These are phyloP conservation scores for Masticophis lateralis DNA, from an alignment of 2,797 vertebrate species.

Conservation along the genomic window DNA sequence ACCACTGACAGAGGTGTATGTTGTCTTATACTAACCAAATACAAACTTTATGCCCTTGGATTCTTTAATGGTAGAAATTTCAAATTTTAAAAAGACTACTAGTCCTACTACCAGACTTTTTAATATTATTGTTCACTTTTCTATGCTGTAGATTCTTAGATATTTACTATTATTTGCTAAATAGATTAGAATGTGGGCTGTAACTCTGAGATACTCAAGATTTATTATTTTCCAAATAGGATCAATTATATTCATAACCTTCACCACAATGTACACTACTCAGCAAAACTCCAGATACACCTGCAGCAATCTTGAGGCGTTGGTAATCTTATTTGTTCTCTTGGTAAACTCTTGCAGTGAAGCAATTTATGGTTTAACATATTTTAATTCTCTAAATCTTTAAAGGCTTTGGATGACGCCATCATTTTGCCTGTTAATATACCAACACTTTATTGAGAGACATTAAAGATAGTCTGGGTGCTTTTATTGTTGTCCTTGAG, in stretches of 20 bases:
- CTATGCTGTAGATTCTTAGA: background rate
- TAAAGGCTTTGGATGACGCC: slow-evolving; percentile 35
- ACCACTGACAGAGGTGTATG: background rate
- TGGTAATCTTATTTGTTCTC: slow-evolving; percentile 3
- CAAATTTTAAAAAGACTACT: background rate
- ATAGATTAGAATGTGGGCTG: background rate
- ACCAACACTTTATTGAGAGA: slow-evolving; percentile 33
- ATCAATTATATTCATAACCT: background rate
- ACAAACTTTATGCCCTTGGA: background rate
- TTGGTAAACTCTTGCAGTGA: slow-evolving; percentile 7
- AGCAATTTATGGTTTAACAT: slow-evolving; percentile 15
- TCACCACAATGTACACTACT: background rate
- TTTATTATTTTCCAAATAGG: background rate
- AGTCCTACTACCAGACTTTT: background rate
- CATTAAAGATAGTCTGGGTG: slow-evolving; percentile 32
- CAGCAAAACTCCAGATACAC: background rate
- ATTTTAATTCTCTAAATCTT: slow-evolving; percentile 39
- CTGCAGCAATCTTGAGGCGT: background rate
- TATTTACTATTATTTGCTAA: background rate
- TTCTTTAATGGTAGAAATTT: background rate
- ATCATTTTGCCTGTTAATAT: slow-evolving; percentile 33
- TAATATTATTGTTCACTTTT: background rate
- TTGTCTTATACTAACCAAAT: background rate
- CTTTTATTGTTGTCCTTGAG: slow-evolving; percentile 51
- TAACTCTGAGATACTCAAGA: background rate